Evolutionary conservation across 2,797 vertebrate species (phyloP).

Genomic region (Rhabdomys pumilio): DNA sequence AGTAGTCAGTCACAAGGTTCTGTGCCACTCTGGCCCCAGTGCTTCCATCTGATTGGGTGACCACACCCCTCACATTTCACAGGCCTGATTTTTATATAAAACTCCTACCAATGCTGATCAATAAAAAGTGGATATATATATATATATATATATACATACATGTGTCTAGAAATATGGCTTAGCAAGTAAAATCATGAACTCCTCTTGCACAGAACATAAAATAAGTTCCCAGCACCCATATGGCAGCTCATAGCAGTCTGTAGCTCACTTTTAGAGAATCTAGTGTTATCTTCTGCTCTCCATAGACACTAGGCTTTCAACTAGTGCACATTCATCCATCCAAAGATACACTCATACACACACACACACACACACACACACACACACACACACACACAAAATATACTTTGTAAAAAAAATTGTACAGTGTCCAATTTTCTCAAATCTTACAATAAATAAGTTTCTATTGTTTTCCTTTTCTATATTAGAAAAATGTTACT

Average conservation of each 20-base stretch:
- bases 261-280: background rate
- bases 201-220: background rate
- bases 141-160: background rate
- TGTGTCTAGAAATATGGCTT: background rate
- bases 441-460: background rate
- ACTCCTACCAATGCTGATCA: slow-evolving; percentile 63
- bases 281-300: background rate
- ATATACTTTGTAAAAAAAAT: background rate
- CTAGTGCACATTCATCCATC: background rate
- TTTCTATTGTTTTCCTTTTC: background rate
- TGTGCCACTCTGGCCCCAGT: background rate
- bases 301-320: background rate
- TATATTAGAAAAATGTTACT: background rate
- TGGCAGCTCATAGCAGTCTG: background rate
- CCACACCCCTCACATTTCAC: slow-evolving; percentile 66
- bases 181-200: background rate
- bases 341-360: background rate
- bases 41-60: slow-evolving; percentile 44
- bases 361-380: too few relatives aligned
- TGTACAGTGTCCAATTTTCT: background rate
- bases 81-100: slow-evolving; percentile 79
- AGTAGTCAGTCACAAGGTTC: slow-evolving; percentile 27
- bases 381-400: background rate
- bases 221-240: background rate
- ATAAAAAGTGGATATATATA: slow-evolving; percentile 48